phyloP scores from a whole-genome alignment of 2,797 vertebrate genomes.

The Pogonophryne albipinna region DNA sequence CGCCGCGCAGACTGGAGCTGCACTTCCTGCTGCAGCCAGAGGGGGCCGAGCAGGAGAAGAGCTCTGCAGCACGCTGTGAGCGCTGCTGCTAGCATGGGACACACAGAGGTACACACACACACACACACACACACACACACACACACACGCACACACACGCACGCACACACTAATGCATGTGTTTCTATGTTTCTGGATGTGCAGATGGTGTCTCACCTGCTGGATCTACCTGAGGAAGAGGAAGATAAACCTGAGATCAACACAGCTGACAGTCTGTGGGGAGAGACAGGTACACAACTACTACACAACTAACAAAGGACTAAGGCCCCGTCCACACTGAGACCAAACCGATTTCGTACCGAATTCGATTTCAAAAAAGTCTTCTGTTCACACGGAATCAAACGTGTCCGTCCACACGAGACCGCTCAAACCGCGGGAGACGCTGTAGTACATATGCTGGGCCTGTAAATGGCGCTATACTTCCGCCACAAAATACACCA shows the following conservation, averaged over 20 bases:
- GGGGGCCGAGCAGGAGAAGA: conserved; percentile 89
- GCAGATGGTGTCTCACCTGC: conserved; percentile 93
- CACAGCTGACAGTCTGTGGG: conserved; percentile 95
- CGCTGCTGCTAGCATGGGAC: conserved; percentile 95
- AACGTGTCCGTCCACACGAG: too few species aligned
- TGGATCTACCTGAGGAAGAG: conserved; percentile 94
- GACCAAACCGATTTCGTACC: too few species aligned
- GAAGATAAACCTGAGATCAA: conserved; percentile 95
- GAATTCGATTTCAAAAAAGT: too few species aligned
- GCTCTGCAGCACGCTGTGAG: conserved; percentile 95
- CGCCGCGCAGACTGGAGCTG: conserved; percentile 90
- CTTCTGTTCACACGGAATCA: too few species aligned
- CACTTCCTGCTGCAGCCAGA: conserved; percentile 88
- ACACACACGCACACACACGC: neutral
- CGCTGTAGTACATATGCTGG: too few species aligned
- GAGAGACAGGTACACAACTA: conserved; percentile 91
- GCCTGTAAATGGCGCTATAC: too few species aligned
- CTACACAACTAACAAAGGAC: neutral
- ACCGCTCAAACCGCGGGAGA: too few species aligned
- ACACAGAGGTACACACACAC: conserved; percentile 87
- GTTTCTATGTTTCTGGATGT: conserved; percentile 20
- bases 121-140: conserved; percentile 19
- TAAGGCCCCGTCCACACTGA: too few species aligned
- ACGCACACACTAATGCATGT: neutral
- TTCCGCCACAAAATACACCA: too few species aligned